phyloP scores from a whole-genome alignment of 2,113 vertebrate genomes.

The Megalops atlanticus region DNA sequence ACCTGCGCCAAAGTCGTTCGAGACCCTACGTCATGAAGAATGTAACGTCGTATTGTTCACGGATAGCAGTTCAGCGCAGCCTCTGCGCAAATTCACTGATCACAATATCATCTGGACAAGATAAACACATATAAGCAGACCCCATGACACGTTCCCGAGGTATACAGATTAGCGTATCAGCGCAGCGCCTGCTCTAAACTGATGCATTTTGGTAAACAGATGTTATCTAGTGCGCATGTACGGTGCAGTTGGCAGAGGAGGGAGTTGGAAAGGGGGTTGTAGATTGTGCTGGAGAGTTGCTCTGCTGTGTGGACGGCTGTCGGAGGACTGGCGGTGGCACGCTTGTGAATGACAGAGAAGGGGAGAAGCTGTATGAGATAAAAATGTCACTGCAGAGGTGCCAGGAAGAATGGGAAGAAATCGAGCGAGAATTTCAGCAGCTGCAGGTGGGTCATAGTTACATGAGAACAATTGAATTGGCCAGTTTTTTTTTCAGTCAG shows the following conservation, averaged over 20 bases:
- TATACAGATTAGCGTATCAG: not conserved
- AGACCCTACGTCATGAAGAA: not conserved
- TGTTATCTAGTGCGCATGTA: not conserved
- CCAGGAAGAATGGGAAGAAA: conserved; percentile 80
- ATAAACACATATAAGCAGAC: not conserved
- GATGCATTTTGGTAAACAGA: not conserved
- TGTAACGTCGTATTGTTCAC: not conserved
- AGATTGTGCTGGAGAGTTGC: conserved; percentile 11
- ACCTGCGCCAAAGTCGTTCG: not conserved
- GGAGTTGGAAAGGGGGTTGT: conserved; percentile 29
- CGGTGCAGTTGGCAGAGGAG: not conserved
- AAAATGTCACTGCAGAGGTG: conserved; percentile 73
- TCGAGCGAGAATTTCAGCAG: conserved; percentile 86
- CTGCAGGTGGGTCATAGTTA: conserved; percentile 75
- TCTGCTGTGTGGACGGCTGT: conserved; percentile 29
- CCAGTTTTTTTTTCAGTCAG: not conserved
- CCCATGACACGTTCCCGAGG: not conserved
- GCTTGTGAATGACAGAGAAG: not conserved
- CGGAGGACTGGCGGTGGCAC: conserved; percentile 28
- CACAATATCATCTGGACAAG: not conserved
- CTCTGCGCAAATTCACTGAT: not conserved
- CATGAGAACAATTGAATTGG: not conserved
- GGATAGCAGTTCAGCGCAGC: not conserved
- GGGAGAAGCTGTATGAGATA: not conserved
- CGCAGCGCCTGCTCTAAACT: not conserved